Percentiles rank a stretch among this genome's conserved stretches.
These are phyloP conservation scores for Agriopis aurantiaria DNA, from an alignment of 2,888 invertebrate genomes.

Conservation along the genomic window DNA sequence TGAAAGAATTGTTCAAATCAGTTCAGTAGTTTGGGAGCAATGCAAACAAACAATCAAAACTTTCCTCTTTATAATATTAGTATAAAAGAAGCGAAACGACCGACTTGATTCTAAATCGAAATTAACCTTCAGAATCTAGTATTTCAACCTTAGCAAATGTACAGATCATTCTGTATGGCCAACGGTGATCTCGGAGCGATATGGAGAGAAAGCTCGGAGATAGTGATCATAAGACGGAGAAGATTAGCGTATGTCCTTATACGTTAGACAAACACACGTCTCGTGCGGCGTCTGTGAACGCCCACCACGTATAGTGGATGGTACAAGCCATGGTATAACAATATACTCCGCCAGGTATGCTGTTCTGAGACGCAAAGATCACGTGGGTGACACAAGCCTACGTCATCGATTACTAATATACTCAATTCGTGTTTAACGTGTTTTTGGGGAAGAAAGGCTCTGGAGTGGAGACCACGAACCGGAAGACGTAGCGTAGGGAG, in stretches of 20 bases:
- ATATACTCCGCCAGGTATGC: no score
- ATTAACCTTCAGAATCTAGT: not conserved
- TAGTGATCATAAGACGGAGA: constrained; percentile 41
- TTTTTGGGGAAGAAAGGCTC: no score
- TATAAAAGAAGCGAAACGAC: not conserved
- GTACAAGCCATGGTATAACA: constrained; percentile 40
- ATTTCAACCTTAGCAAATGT: constrained; percentile 8
- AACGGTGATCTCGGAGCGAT: constrained; percentile 47
- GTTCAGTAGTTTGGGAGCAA: no score
- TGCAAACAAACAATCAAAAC: no score
- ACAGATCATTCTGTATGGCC: constrained; percentile 36
- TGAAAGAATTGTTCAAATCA: no score
- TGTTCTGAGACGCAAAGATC: no score
- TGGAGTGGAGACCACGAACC: no score
- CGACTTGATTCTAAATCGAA: constrained; percentile 1
- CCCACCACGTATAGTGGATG: constrained; percentile 51
- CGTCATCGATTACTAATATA: no score
- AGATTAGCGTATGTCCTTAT: constrained; percentile 62
- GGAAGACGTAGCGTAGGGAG: no score
- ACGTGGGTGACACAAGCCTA: no score
- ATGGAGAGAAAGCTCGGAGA: constrained; percentile 48
- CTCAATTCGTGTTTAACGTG: no score
- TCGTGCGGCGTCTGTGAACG: constrained; percentile 52
- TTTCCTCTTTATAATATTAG: no score
- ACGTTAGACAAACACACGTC: constrained; percentile 60